Evolutionary conservation across 2,797 vertebrate species (phyloP).

Genomic region (Mus minutoides): DNA sequence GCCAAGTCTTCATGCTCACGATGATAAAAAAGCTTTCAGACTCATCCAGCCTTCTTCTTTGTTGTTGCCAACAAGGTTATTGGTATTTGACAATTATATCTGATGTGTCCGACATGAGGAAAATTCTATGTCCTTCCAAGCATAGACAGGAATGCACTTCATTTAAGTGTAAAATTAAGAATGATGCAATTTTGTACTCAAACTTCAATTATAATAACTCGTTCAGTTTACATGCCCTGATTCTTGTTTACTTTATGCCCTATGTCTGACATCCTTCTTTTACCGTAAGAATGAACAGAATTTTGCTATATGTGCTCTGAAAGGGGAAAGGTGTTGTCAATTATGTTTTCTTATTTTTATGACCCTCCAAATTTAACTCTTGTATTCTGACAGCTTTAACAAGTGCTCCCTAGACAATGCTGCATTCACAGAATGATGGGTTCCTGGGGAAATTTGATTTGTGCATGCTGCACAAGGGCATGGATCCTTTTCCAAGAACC

Average conservation of each 20-base stretch:
- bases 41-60: constrained; percentile 50
- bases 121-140: constrained; percentile 67
- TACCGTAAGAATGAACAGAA: background rate
- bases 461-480: background rate
- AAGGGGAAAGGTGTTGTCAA: constrained; percentile 31
- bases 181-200: constrained; percentile 71
- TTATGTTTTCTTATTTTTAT: constrained; percentile 69
- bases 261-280: constrained; percentile 68
- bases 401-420: constrained; percentile 28
- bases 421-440: constrained; percentile 3
- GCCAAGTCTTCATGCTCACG: constrained; percentile 49
- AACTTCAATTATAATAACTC: constrained; percentile 68
- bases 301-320: constrained; percentile 54
- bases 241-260: constrained; percentile 60
- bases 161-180: constrained; percentile 74
- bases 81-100: constrained; percentile 72
- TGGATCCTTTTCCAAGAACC: background rate
- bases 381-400: constrained; percentile 46
- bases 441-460: background rate
- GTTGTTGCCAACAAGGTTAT: constrained; percentile 69
- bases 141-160: constrained; percentile 59
- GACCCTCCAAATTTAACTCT: constrained; percentile 35
- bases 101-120: constrained; percentile 60
- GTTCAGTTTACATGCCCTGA: constrained; percentile 71
- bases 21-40: constrained; percentile 55